Base-by-base conservation (phyloP, 2,113 vertebrate species). In the Urocynchramus pylzowi region DNA sequence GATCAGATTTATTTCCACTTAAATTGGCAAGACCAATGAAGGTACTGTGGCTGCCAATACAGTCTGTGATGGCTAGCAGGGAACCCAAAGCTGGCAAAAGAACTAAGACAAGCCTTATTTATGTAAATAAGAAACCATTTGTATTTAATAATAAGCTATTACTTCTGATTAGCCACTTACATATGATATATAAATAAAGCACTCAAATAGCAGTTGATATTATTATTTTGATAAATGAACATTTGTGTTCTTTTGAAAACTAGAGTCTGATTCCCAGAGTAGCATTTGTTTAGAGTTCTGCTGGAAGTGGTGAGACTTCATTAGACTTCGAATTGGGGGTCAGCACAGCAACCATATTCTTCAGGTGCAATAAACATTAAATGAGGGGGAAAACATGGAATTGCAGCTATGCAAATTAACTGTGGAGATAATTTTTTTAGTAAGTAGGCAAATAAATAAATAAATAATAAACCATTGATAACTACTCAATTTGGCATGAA, bases 81-180 rank as follows among this genome's bases (percentile, higher is more conserved):
- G 77, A 95, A 71, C 90, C 82, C 86, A 94, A 89, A 95, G 93
- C 86, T 93, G 90, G 86, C 92, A 90, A 77, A 73, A 86, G 68
- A 92, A 96, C 21, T 70, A 90, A 93, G 59, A 78, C 65, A 95
- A 93, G 73, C 71, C 56, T 84, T 95, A 86, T 86, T 94, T 95
- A 88, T 97, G 79, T 94, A 96, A 96, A 96, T 95, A 96, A 86
- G 56, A 81, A 92, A 79, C 65, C 65, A 87, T 95, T 94, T 95
- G 84, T 96, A 89, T 92, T 95, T 95, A 96, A 95, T 92, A 95
- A 88, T 89, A 93, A 96, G 77, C 83, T 89, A 92, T 92, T 95
- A 75, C 52, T 93, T 84, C 76, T 92, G 69, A 95, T 97, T 88
- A 97, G 83, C 52, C 92, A 84, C 61, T 95, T 95, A 84, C 73